Percentiles rank a stretch among this genome's conserved stretches.
These are phyloP conservation scores for Eublepharis macularius DNA, from an alignment of 2,113 vertebrate genomes.

Conservation along the genomic window DNA sequence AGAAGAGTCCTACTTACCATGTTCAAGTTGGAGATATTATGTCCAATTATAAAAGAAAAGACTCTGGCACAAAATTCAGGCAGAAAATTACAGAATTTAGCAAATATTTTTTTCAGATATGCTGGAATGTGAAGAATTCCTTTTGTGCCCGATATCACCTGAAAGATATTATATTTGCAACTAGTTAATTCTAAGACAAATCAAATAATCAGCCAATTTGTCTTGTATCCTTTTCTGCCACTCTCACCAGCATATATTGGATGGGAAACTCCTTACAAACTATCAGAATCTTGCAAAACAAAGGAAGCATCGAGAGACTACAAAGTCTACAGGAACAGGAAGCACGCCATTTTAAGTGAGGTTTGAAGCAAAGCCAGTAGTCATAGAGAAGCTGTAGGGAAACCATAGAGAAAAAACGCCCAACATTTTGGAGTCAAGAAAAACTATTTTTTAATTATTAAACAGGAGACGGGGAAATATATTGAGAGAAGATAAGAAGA, in stretches of 20 bases:
- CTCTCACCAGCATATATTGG: not conserved
- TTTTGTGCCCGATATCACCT: conserved; percentile 79
- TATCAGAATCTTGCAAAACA: not conserved
- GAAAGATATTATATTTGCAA: conserved; percentile 8
- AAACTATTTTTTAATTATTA: too few species aligned
- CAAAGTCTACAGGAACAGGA: too few species aligned
- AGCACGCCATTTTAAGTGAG: too few species aligned
- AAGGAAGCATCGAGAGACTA: too few species aligned
- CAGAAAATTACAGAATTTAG: conserved; percentile 77
- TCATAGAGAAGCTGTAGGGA: too few species aligned
- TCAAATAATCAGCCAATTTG: not conserved
- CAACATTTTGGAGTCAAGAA: too few species aligned
- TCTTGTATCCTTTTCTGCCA: not conserved
- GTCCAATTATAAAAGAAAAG: conserved; percentile 83
- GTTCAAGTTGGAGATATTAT: conserved; percentile 85
- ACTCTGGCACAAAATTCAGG: conserved; percentile 80
- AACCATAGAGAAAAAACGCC: too few species aligned
- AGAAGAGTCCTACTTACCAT: conserved; percentile 73
- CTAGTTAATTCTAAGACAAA: not conserved
- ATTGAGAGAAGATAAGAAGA: too few species aligned
- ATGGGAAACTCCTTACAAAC: not conserved
- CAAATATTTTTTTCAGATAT: conserved; percentile 76
- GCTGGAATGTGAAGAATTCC: conserved; percentile 81
- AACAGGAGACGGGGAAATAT: too few species aligned
- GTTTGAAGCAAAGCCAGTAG: too few species aligned